These are phyloP conservation scores for Potamarius usumacintae DNA, from an alignment of 2,113 vertebrate genomes.

Conservation along the genomic window DNA sequence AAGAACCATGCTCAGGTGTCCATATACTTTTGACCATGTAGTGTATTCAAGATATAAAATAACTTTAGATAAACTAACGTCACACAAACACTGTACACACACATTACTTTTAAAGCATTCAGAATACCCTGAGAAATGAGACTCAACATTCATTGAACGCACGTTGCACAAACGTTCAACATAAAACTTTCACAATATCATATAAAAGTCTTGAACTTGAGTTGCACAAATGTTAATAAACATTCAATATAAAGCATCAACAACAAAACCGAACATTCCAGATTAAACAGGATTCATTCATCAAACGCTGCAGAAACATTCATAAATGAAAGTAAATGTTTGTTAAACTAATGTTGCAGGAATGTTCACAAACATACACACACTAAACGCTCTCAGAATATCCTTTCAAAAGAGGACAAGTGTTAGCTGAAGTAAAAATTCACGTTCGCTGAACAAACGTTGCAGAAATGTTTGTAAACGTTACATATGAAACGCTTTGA, in stretches of 20 bases:
- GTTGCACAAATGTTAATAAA: too few species aligned
- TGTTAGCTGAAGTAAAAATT: background rate
- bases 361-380: too few species aligned
- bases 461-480: background rate
- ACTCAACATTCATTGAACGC: background rate
- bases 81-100: background rate
- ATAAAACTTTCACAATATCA: background rate
- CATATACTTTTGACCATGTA: background rate
- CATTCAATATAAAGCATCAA: too few species aligned
- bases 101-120: background rate
- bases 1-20: background rate
- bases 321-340: too few species aligned
- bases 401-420: too few species aligned
- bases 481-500: too few species aligned
- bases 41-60: background rate
- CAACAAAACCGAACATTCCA: too few species aligned
- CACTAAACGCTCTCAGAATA: too few species aligned
- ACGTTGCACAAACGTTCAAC: background rate
- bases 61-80: background rate
- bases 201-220: background rate
- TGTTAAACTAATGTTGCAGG: too few species aligned
- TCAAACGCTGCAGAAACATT: too few species aligned
- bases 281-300: too few species aligned
- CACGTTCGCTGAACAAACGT: background rate
- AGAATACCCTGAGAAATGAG: background rate